These are phyloP conservation scores for Chroicocephalus ridibundus DNA, from an alignment of 2,113 vertebrate species.

Conservation along the genomic window DNA sequence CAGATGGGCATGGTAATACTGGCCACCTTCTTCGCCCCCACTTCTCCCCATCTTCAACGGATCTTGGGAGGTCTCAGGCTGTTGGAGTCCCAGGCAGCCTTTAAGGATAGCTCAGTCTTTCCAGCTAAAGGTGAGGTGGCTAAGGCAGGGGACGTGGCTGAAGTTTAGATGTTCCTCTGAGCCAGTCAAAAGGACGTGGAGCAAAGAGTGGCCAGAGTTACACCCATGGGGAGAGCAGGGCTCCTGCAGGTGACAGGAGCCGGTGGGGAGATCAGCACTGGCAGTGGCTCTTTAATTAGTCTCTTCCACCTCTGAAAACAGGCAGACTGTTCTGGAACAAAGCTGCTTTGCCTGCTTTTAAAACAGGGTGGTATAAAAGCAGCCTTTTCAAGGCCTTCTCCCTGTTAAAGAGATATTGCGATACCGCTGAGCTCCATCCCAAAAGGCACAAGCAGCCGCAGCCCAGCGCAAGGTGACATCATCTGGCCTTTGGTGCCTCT, in stretches of 20 bases:
- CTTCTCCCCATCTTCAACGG: not conserved
- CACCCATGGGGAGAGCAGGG: not conserved
- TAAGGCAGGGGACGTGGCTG: not conserved
- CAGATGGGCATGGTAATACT: not conserved
- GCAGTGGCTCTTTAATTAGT: not conserved
- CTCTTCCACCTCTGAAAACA: not conserved
- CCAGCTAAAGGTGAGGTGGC: not conserved
- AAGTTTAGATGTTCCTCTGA: not conserved
- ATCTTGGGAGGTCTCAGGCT: not conserved
- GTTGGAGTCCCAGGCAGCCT: not conserved
- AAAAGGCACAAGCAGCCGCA: not conserved
- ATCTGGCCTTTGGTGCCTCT: constrained; percentile 48
- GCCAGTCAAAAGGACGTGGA: not conserved
- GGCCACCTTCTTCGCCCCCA: not conserved
- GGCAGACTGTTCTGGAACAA: not conserved
- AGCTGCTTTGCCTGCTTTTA: not conserved
- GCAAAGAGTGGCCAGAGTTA: not conserved
- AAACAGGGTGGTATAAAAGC: constrained; percentile 13
- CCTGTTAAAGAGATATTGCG: not conserved
- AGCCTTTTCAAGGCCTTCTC: constrained; percentile 16
- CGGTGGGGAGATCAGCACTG: not conserved
- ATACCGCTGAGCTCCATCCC: not conserved
- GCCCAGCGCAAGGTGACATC: constrained; percentile 51
- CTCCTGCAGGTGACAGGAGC: not conserved
- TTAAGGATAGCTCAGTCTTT: not conserved